Base-by-base conservation (phyloP, 2,797 vertebrate species). In the Oceanodroma leucorhoa region DNA sequence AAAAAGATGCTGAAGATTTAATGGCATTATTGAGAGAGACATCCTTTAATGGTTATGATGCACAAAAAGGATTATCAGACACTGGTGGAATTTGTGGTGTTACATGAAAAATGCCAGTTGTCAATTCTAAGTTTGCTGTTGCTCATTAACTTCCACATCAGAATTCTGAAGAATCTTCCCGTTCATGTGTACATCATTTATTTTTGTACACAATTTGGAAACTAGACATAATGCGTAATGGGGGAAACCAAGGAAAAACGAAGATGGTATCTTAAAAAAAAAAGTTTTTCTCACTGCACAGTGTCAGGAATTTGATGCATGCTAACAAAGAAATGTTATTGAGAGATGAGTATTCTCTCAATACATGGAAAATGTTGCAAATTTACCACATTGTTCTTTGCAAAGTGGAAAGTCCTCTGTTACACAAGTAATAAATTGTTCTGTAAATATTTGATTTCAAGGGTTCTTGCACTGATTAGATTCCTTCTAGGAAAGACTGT, bases 381-480 rank as follows among this genome's bases (percentile, higher is more conserved):
- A 92, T 64, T 62, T 46, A 76, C 30, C 21, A 80, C 23, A 21
- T 17, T 66, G 14, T 36, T 87, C 64, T 67, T 38, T 38, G 73
- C 36, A 65, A 38, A 86, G 29, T 11, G 14, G 21, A 46, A 93
- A 62, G 51, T 51, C 38, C 19, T 48, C 24, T 1, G 1, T 38
- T 77, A 72, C 14, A 76, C 48, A 83, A 77, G 45, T 38, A 58
- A 69, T 24, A 69, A 70, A 84, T 73, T 85, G 41, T 64, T 89
- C 77, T 72, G 36, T 61, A 94, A 93, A 86, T 73, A 80, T 78
- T 76, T 82, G 36, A 76, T 82, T 86, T 88, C 73, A 83, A 71
- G 48, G 29, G 16, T 40, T 61, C 70, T 76, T 66, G 51, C 27
- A 70, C 12, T 57, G 70, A 83, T 61, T 50, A 70, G 21, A 69